Evolutionary conservation across 2,888 invertebrate species (phyloP).

Genomic region (Diadegma fenestrale): DNA sequence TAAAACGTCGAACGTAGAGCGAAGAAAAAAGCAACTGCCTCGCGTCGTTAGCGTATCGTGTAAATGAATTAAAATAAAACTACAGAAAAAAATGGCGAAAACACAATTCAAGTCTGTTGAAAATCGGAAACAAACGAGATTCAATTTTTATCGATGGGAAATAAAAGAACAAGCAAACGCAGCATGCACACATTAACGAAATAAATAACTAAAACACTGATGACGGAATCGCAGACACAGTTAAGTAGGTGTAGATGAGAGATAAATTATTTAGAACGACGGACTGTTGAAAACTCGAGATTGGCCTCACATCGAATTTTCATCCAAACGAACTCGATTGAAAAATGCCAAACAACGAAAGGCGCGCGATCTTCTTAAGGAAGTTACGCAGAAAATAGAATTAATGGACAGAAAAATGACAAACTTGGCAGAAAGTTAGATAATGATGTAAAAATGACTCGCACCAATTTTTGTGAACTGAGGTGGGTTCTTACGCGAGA

Average conservation of each 20-base stretch:
- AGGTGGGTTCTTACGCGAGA: too few relatives aligned
- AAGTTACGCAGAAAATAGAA: too few relatives aligned
- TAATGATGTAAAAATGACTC: too few relatives aligned
- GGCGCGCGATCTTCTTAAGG: slow-evolving; percentile 34
- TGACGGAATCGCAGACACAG: slow-evolving; percentile 63
- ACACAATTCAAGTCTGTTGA: slow-evolving; percentile 48
- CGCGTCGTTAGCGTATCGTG: slow-evolving; percentile 58
- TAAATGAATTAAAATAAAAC: background rate
- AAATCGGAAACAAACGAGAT: slow-evolving; percentile 50
- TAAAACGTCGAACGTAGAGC: slow-evolving; percentile 58
- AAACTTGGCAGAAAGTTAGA: too few relatives aligned
- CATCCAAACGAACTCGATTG: slow-evolving; percentile 26
- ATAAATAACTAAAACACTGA: background rate
- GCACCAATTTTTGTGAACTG: too few relatives aligned
- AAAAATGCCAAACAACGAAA: slow-evolving; percentile 55
- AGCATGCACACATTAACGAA: slow-evolving; percentile 19
- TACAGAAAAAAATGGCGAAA: slow-evolving; percentile 33
- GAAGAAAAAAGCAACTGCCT: slow-evolving; percentile 62
- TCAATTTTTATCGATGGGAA: slow-evolving; percentile 44
- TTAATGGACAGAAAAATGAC: too few relatives aligned
- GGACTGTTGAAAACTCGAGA: slow-evolving; percentile 68
- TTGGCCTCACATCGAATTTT: slow-evolving; percentile 56
- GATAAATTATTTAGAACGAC: slow-evolving; percentile 67
- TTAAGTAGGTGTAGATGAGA: slow-evolving; percentile 73
- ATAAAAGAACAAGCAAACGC: slow-evolving; percentile 10